Percentiles rank a stretch among this genome's conserved stretches.
These are phyloP conservation scores for Penaeus japonicus DNA, from an alignment of 1,140 invertebrate species.

Conservation along the genomic window DNA sequence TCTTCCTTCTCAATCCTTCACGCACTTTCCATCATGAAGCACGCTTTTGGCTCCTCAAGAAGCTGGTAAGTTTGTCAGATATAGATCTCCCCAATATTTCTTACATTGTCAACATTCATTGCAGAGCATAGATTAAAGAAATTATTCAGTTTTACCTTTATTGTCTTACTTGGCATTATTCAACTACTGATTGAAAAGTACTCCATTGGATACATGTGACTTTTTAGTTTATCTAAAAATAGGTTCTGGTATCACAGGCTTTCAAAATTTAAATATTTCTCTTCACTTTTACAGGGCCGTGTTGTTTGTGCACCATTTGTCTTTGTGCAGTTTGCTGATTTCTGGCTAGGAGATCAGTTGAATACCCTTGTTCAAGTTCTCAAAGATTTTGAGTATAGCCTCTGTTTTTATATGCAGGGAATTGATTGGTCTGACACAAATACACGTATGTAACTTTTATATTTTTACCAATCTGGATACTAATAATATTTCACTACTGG, in stretches of 20 bases:
- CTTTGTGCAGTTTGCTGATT: slow-evolving; percentile 97
- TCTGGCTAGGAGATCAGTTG: slow-evolving; percentile 99
- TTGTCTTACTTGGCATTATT: too few species aligned
- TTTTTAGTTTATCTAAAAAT: not conserved
- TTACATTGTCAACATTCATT: too few species aligned
- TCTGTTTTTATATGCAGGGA: slow-evolving; percentile 59
- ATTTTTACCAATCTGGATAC: not conserved
- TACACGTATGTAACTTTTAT: not conserved
- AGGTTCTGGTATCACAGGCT: not conserved
- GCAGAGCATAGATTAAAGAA: too few species aligned
- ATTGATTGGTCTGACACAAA: slow-evolving; percentile 9
- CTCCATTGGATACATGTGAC: not conserved
- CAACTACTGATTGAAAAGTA: too few species aligned
- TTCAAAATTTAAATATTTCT: not conserved
- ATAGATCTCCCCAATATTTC: too few species aligned
- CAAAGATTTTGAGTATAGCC: slow-evolving; percentile 92
- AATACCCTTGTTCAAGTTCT: slow-evolving; percentile 91
- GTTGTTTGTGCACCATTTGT: slow-evolving; percentile 92
- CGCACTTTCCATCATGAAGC: slow-evolving; percentile 93
- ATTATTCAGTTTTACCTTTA: too few species aligned
- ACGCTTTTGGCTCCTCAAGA: slow-evolving; percentile 71
- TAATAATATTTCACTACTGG: not conserved
- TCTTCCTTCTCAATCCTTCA: slow-evolving; percentile 91
- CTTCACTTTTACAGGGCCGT: slow-evolving; percentile 65
- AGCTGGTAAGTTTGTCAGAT: slow-evolving; percentile 65